These are phyloP conservation scores for Paracyclopina nana DNA, from an alignment of 1,140 invertebrate species.

Conservation along the genomic window DNA sequence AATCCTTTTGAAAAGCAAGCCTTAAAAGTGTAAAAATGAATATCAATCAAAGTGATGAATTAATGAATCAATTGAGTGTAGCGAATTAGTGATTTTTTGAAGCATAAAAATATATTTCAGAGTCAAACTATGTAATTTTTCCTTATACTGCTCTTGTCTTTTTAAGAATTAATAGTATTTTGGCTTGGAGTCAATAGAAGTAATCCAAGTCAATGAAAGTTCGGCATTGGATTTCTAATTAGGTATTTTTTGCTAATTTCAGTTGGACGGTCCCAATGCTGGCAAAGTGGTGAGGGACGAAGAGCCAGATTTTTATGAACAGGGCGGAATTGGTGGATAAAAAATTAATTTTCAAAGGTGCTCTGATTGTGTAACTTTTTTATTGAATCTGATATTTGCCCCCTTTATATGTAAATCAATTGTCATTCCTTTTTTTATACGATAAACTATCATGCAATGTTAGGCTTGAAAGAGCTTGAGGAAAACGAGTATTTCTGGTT, in stretches of 20 bases:
- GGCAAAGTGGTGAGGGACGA: conserved; percentile 45
- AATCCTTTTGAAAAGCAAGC: conserved; percentile 11
- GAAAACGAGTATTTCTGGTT: no score
- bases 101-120: conserved; percentile 12
- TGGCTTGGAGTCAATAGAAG: neutral
- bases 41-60: conserved; percentile 9
- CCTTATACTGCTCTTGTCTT: neutral
- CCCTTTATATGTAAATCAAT: no score
- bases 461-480: no score
- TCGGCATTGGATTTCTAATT: neutral
- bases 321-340: no score
- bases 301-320: conserved; percentile 71
- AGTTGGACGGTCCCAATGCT: conserved; percentile 60
- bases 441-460: no score
- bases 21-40: neutral
- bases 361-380: no score
- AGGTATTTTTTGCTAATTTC: conserved; percentile 23
- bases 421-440: no score
- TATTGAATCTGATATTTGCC: no score
- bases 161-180: neutral
- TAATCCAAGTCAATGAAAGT: neutral
- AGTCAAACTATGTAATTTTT: conserved; percentile 22
- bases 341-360: no score
- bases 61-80: neutral
- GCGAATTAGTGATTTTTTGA: no score